phyloP scores from a whole-genome alignment of 2,113 vertebrate genomes.

The Cyanoliseus patagonus region DNA sequence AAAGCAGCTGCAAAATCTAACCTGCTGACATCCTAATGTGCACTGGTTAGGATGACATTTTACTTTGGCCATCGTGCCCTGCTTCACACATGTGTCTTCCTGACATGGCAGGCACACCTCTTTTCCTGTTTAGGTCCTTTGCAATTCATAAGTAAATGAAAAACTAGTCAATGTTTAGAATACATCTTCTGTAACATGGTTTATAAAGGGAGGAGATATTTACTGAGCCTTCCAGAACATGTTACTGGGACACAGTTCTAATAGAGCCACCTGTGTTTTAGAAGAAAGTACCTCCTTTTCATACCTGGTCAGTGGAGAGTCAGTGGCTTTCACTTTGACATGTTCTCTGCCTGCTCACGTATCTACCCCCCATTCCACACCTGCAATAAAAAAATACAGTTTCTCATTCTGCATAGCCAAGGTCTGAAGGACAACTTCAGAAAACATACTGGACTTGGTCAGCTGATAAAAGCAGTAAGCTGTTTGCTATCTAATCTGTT shows the following conservation, averaged over 20 bases:
- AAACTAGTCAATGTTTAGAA: neutral
- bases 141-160: neutral
- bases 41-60: neutral
- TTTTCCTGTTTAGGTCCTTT: neutral
- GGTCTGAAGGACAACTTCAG: neutral
- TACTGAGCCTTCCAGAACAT: neutral
- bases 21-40: neutral
- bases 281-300: neutral
- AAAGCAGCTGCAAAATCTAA: neutral
- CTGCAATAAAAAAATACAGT: rapidly evolving
- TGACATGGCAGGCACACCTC: rapidly evolving
- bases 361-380: neutral
- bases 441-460: neutral
- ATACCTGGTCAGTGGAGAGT: neutral
- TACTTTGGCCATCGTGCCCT: neutral
- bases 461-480: neutral
- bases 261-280: neutral
- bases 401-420: neutral
- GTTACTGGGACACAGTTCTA: neutral
- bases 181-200: neutral
- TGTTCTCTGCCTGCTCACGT: neutral
- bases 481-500: neutral
- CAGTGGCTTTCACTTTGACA: neutral
- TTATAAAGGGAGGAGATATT: neutral
- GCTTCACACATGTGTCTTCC: neutral